Base-by-base conservation (phyloP, 2,113 vertebrate species). In the Pelodiscus sinensis region DNA sequence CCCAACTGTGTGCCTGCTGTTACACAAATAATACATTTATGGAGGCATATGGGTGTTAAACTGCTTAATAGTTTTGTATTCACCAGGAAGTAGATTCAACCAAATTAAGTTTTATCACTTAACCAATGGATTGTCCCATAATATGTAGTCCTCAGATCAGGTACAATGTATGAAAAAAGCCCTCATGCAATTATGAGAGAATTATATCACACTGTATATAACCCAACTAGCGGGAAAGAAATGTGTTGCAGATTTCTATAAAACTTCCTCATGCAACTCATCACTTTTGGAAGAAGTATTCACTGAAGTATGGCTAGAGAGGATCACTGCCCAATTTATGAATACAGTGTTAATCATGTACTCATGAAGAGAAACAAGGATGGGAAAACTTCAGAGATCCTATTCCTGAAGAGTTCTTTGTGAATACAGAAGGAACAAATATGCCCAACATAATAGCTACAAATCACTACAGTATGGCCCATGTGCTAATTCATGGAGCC, bases 331-430 rank as follows among this genome's bases (percentile, higher is more conserved):
- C 21, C 5, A 68, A 52, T 18, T 81, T 81, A 54, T 79, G 57
- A 83, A 86, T 75, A 73, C 15, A 85, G 16, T 55, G 51, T 44
- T 71, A 51, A 81, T 88, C 6, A 24, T 83, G 91, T 94, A 85
- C 19, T 25, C 85, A 22, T 79, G 38, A 58, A 89, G 88, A 80
- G 68, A 68, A 73, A 52, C 22, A 84, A 50, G 85, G 2, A 8
- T 21, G 8, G 2, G 4, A 78, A 56, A 82, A 44, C 4, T 73
- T 19, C 83, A 85, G 51, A 21, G 52, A 44, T 4, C 65, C 8
- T 35, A 4, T 71, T 35, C n/a, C n/a, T 71, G 65, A 68, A 31
- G 31, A 71, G 65, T 83, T 55, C 8, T 27, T 31, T 12, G 8
- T 91, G 75, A 77, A 22, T 5, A 24, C 55, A 7, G 60, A 56